Conservation (phyloP, 1,140 invertebrate genomes). For the Radopholus similis region DNA sequence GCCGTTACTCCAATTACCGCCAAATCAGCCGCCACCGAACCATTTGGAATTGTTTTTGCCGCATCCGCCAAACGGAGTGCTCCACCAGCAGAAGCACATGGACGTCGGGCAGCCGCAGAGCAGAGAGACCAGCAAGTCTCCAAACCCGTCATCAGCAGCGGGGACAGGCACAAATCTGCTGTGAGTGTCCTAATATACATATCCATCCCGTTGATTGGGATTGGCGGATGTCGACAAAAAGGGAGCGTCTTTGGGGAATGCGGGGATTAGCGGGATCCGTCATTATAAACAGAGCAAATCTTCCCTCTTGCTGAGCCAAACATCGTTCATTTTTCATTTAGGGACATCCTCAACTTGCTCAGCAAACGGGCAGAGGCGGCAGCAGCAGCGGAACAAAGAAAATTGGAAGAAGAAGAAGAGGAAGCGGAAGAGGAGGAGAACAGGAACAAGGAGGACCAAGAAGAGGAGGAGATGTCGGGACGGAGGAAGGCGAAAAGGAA, state of each 20-base stretch:
- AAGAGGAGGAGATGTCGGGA: background rate
- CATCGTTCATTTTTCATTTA: conserved; percentile 13
- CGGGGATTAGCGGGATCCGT: no score
- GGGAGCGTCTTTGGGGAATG: background rate
- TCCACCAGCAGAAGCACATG: background rate
- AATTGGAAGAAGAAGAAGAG: background rate
- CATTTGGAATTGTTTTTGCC: background rate
- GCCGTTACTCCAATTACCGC: background rate
- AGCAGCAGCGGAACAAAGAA: background rate
- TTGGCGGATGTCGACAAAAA: background rate
- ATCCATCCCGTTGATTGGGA: background rate
- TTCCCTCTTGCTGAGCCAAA: no score
- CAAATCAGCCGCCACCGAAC: background rate
- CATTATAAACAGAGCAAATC: no score
- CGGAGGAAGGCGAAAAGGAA: background rate
- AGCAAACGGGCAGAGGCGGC: conserved; percentile 3
- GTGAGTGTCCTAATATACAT: background rate
- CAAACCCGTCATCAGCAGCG: no score
- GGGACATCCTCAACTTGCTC: conserved; percentile 19
- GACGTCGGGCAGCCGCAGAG: background rate
- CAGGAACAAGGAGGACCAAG: background rate
- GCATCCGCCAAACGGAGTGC: background rate
- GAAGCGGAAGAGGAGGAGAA: background rate
- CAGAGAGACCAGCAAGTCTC: background rate
- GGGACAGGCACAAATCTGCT: conserved; percentile 1